A percentile compares a stretch with the other conserved stretches of the same genome.
Evolutionary conservation across 2,113 vertebrate species (phyloP).

Genomic region (Eubucco bourcierii): DNA sequence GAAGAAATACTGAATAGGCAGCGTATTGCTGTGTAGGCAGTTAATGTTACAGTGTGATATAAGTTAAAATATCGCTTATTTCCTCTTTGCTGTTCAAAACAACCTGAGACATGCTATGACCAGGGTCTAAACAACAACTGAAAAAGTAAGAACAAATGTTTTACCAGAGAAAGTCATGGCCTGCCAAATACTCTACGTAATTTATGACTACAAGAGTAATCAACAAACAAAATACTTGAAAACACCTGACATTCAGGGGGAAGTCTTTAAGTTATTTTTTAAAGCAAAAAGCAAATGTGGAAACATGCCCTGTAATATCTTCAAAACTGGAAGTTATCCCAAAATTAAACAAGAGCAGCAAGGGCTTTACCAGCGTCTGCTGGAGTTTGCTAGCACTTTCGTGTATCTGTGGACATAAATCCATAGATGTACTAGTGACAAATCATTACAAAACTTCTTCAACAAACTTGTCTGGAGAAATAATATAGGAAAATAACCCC

Average conservation of each 20-base stretch:
- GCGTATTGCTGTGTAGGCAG: not conserved
- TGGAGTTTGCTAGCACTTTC: not conserved
- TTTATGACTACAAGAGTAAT: slow-evolving; percentile 8
- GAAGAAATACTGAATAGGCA: slow-evolving; percentile 47
- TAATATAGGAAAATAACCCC: not conserved
- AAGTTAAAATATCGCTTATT: slow-evolving; percentile 65
- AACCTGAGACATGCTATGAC: slow-evolving; percentile 63
- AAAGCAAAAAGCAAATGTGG: not conserved
- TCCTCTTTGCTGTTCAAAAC: slow-evolving; percentile 70
- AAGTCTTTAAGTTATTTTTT: slow-evolving; percentile 2
- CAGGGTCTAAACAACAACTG: slow-evolving; percentile 66
- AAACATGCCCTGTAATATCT: not conserved
- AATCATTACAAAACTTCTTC: not conserved
- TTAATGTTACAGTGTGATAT: slow-evolving; percentile 38
- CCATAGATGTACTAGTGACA: not conserved
- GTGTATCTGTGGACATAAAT: not conserved
- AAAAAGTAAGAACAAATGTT: slow-evolving; percentile 65
- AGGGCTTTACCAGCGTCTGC: not conserved
- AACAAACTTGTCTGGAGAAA: not conserved
- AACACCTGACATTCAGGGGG: not conserved
- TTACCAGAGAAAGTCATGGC: slow-evolving; percentile 40
- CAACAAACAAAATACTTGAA: slow-evolving; percentile 50
- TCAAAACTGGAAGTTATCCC: not conserved
- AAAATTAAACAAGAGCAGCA: not conserved
- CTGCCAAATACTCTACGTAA: slow-evolving; percentile 14